Evolutionary conservation across 2,797 vertebrate genomes (phyloP).

Genomic region (Sitta carolinensis): DNA sequence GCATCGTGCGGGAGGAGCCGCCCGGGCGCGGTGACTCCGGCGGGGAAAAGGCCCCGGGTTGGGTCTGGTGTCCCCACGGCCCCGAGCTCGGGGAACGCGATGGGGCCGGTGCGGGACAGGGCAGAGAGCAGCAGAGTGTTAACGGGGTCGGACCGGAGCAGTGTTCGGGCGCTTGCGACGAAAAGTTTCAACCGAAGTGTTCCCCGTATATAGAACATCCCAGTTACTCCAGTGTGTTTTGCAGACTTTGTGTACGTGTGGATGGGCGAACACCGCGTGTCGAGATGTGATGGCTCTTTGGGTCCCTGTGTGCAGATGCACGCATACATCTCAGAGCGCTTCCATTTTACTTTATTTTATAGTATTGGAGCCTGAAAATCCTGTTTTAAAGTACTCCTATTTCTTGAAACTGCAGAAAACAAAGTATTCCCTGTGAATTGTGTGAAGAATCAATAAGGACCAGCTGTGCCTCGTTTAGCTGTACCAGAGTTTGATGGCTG

Average conservation of each 20-base stretch:
- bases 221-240: not conserved
- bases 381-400: fast-evolving
- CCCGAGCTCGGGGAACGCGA: not conserved
- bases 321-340: fast-evolving
- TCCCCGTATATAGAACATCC: not conserved
- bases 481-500: not conserved
- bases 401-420: not conserved
- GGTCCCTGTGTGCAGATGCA: fast-evolving
- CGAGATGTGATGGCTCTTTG: not conserved
- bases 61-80: not conserved
- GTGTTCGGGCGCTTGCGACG: fast-evolving
- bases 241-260: not conserved
- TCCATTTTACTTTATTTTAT: not conserved
- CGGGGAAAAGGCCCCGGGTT: not conserved
- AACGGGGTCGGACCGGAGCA: fast-evolving
- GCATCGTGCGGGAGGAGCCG: not conserved
- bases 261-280: not conserved
- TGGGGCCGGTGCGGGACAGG: not conserved
- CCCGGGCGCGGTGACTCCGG: not conserved
- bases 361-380: not conserved
- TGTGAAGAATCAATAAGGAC: not conserved
- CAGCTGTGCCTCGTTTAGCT: not conserved
- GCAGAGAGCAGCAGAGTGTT: fast-evolving
- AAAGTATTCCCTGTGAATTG: not conserved
- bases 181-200: not conserved